These are phyloP conservation scores for Phoxinus phoxinus DNA, from an alignment of 2,113 vertebrate genomes.

Conservation along the genomic window DNA sequence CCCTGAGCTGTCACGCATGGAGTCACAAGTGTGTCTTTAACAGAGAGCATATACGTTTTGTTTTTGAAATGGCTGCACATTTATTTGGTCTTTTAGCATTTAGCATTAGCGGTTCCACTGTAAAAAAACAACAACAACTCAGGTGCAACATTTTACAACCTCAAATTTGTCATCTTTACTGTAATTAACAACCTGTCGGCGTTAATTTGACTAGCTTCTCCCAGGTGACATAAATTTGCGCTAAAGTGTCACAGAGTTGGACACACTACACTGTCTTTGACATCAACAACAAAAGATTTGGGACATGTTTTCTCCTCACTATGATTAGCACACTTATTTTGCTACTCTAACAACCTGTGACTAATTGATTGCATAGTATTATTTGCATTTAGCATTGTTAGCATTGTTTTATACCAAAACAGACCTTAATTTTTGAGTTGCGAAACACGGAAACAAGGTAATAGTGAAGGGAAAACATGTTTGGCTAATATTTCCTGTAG, in stretches of 20 bases:
- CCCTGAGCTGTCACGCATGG: slow-evolving; percentile 28
- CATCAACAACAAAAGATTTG: neutral
- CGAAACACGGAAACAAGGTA: neutral
- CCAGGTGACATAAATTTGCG: neutral
- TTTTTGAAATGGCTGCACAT: neutral
- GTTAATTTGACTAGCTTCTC: neutral
- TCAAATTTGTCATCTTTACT: neutral
- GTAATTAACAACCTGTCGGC: neutral
- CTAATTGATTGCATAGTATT: neutral
- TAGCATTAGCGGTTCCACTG: neutral
- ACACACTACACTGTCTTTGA: neutral
- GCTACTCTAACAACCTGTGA: neutral
- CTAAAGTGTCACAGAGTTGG: neutral
- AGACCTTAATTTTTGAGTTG: neutral
- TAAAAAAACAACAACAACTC: neutral
- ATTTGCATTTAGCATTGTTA: neutral
- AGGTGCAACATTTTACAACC: neutral
- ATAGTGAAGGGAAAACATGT: neutral
- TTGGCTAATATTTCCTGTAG: neutral
- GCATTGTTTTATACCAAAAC: neutral
- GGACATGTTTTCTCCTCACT: neutral
- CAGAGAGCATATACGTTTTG: neutral
- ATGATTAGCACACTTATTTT: neutral
- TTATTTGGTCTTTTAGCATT: neutral
- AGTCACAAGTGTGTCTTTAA: neutral